Evolutionary conservation across 2,113 vertebrate species (phyloP).

Genomic region (Reinhardtius hippoglossoides): DNA sequence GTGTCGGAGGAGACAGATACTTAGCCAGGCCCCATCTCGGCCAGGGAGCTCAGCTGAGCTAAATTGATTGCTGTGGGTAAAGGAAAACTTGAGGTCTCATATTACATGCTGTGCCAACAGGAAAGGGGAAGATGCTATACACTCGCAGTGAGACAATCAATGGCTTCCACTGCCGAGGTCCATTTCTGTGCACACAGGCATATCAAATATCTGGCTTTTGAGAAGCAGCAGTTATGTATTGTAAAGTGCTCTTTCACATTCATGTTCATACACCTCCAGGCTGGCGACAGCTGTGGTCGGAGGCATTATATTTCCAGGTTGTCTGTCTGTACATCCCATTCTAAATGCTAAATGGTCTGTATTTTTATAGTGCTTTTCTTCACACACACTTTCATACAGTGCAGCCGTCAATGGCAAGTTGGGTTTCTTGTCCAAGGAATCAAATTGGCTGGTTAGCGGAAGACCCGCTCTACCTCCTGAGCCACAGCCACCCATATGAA

Average conservation of each 20-base stretch:
- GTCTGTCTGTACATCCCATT: no score
- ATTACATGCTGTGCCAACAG: slow-evolving; percentile 73
- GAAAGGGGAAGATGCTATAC: slow-evolving; percentile 55
- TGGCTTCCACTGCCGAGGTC: slow-evolving; percentile 58
- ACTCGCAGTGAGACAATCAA: slow-evolving; percentile 69
- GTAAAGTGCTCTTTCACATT: slow-evolving; percentile 5
- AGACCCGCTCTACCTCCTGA: no score
- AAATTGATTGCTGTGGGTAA: slow-evolving; percentile 75
- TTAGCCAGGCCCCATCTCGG: slow-evolving; percentile 61
- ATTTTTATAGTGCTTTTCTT: no score
- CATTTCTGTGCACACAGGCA: slow-evolving; percentile 41
- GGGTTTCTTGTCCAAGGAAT: no score
- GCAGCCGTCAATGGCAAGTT: no score
- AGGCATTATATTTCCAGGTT: no score
- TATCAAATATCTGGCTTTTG: slow-evolving; percentile 39
- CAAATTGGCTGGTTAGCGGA: no score
- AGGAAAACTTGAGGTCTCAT: slow-evolving; percentile 72
- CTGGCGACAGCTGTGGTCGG: no score
- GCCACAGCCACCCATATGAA: background rate
- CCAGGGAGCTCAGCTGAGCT: slow-evolving; percentile 57
- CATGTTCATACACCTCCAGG: no score
- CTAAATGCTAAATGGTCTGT: no score
- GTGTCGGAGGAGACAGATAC: slow-evolving; percentile 58
- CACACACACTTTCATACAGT: no score
- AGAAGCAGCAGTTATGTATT: slow-evolving; percentile 32